A percentile compares a stretch with the other conserved stretches of the same genome.
These are phyloP conservation scores for Sinosuthora webbiana DNA, from an alignment of 2,113 vertebrate genomes.

Conservation along the genomic window DNA sequence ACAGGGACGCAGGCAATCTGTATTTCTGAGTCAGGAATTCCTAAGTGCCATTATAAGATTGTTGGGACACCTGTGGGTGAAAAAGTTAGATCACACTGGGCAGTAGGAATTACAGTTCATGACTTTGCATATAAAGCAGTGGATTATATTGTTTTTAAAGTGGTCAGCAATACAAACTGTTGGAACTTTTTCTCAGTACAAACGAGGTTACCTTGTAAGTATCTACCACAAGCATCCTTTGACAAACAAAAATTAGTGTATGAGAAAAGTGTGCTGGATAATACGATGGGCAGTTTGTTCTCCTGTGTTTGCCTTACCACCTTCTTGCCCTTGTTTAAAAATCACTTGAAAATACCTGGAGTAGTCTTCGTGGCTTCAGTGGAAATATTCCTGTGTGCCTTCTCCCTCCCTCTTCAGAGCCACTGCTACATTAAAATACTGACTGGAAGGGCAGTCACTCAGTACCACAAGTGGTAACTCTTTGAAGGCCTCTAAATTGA, in stretches of 20 bases:
- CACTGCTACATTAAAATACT: background rate
- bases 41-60: background rate
- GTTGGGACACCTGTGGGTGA: background rate
- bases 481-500: background rate
- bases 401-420: background rate
- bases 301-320: background rate
- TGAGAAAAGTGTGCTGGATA: background rate
- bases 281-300: background rate
- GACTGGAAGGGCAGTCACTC: background rate
- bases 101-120: background rate
- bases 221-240: background rate
- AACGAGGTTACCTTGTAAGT: background rate
- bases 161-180: background rate
- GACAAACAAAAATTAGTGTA: background rate
- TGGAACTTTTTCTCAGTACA: background rate
- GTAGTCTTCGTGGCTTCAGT: background rate
- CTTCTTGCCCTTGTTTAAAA: background rate
- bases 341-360: background rate
- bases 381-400: background rate
- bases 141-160: slow-evolving; percentile 1
- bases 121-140: background rate
- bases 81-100: background rate
- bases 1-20: background rate
- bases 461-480: background rate
- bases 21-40: background rate